These are phyloP conservation scores for Leucopternis melanops DNA, from an alignment of 2,113 vertebrate genomes.

Conservation along the genomic window DNA sequence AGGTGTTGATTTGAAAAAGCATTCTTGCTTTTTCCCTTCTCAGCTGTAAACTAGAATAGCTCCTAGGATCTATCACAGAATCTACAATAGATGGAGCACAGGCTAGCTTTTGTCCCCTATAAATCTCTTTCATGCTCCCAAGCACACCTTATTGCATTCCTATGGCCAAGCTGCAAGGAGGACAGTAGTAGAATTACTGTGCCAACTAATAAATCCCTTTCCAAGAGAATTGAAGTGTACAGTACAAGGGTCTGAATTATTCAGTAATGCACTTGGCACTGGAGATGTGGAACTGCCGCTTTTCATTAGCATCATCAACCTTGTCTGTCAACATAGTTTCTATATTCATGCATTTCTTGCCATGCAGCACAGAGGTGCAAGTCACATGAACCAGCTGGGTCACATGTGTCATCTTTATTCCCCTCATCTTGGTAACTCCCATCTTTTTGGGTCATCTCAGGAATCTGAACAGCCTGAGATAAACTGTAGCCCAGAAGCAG, in stretches of 20 bases:
- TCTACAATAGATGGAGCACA: background rate
- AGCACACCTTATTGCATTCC: background rate
- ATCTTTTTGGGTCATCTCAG: background rate
- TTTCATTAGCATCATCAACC: background rate
- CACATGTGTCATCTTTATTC: background rate
- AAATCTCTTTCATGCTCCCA: background rate
- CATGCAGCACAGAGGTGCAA: background rate
- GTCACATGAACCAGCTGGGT: background rate
- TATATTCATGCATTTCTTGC: background rate
- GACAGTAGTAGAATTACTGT: background rate
- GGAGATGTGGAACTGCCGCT: background rate
- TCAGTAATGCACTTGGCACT: background rate
- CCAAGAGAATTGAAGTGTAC: background rate
- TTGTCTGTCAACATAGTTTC: background rate
- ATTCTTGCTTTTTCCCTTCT: background rate
- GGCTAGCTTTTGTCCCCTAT: background rate
- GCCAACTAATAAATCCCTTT: background rate
- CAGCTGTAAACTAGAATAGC: background rate
- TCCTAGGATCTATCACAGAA: background rate
- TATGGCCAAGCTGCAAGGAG: background rate
- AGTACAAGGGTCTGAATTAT: slow-evolving; percentile 3
- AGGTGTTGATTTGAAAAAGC: background rate
- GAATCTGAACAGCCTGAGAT: background rate
- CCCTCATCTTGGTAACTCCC: background rate
- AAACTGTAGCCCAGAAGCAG: background rate